Evolutionary conservation across 2,113 vertebrate genomes (phyloP).

Genomic region (Pseudopipra pipra): DNA sequence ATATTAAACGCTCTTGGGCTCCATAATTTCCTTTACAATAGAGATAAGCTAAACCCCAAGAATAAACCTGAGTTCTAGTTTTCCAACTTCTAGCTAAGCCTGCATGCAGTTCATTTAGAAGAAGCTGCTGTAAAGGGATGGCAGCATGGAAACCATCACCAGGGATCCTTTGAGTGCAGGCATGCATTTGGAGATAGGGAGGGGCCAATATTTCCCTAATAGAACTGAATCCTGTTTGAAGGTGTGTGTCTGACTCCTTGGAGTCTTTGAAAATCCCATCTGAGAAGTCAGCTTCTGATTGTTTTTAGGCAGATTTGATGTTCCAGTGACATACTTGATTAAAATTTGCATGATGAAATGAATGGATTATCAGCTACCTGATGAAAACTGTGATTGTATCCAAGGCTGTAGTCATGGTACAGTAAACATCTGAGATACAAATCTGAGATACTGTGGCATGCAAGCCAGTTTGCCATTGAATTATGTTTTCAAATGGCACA

Average conservation of each 20-base stretch:
- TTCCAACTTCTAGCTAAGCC: not conserved
- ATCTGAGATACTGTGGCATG: not conserved
- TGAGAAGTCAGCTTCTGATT: not conserved
- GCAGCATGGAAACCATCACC: not conserved
- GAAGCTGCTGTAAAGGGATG: not conserved
- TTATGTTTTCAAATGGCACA: not conserved
- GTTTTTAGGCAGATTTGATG: not conserved
- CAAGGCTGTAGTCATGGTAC: not conserved
- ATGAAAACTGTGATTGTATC: not conserved
- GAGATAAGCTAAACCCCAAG: not conserved
- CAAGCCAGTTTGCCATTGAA: not conserved
- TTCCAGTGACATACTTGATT: not conserved
- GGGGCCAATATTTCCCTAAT: not conserved
- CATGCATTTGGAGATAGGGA: not conserved
- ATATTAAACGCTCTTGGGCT: not conserved
- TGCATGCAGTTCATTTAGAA: not conserved
- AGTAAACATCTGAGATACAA: not conserved
- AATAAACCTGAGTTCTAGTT: not conserved
- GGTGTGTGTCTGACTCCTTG: not conserved
- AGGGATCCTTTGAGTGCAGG: not conserved
- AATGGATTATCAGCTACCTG: not conserved
- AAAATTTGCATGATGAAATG: not conserved
- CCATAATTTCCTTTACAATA: not conserved
- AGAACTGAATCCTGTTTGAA: not conserved
- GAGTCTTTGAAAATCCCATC: not conserved